Conservation (phyloP, 2,888 invertebrate genomes). For the Tanaodytes sp. region DNA sequence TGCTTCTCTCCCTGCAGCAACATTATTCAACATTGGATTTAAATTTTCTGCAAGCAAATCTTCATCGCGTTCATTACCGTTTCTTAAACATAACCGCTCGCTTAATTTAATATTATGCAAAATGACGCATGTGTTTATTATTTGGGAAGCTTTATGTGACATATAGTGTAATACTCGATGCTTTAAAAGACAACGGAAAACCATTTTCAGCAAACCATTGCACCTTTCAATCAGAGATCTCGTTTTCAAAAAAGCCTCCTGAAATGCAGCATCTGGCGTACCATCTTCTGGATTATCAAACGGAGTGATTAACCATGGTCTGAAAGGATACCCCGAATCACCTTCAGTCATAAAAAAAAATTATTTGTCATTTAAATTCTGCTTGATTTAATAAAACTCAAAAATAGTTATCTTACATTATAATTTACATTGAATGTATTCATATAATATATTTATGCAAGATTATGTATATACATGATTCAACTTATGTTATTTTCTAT, state of each 20-base stretch:
- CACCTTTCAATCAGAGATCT: conserved; percentile 4
- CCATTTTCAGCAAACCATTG: conserved; percentile 1
- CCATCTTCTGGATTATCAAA: neutral
- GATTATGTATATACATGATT: no score
- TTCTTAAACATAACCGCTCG: neutral
- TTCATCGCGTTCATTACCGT: neutral
- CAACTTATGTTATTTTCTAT: no score
- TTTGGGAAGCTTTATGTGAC: conserved; percentile 4
- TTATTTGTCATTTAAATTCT: no score
- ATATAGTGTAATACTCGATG: conserved; percentile 11
- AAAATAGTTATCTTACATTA: neutral
- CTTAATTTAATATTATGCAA: conserved; percentile 5
- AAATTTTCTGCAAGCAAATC: neutral
- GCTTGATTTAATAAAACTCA: no score
- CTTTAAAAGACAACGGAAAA: conserved; percentile 8
- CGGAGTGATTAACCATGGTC: conserved; percentile 13
- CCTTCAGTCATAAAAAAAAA: no score
- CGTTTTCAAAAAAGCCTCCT: neutral
- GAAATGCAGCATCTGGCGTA: neutral
- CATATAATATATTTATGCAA: no score
- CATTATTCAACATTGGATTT: conserved; percentile 1
- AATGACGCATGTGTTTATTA: conserved; percentile 8
- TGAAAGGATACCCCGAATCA: conserved; percentile 9
- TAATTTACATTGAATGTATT: neutral
- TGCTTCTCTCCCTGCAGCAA: neutral